Conservation (phyloP, 2,797 vertebrate genomes). For the Odontamblyopus lacepedii region DNA sequence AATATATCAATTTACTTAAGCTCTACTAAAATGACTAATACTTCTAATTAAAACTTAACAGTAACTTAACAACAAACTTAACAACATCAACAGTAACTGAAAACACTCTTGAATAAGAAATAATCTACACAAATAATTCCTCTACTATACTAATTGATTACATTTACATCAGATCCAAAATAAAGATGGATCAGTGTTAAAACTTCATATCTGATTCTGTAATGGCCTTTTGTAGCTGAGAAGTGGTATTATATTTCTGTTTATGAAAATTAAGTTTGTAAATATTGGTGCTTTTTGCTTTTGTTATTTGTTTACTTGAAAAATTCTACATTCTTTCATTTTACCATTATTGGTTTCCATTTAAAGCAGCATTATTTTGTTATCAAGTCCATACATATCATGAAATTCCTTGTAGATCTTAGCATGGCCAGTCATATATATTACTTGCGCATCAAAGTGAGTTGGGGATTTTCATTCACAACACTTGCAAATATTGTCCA, state of each 20-base stretch:
- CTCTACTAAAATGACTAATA: constrained; percentile 11
- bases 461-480: neutral
- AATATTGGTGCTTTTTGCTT: constrained; percentile 27
- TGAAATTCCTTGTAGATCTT: neutral
- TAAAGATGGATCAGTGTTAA: neutral
- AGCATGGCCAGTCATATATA: constrained; percentile 6
- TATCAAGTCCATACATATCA: neutral
- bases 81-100: neutral
- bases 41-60: constrained; percentile 4
- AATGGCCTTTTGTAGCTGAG: constrained; percentile 6
- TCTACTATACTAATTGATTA: neutral
- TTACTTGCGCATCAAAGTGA: neutral
- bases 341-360: neutral
- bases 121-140: neutral
- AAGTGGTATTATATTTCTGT: constrained; percentile 14
- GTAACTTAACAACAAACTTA: too few relatives aligned
- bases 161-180: neutral
- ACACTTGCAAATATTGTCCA: neutral
- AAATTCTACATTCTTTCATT: constrained; percentile 6
- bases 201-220: constrained; percentile 1
- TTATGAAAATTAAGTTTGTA: constrained; percentile 4
- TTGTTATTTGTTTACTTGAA: constrained; percentile 52
- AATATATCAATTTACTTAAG: neutral
- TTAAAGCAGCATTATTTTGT: neutral
- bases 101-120: neutral